A percentile compares a stretch with the other conserved stretches of the same genome.
Conservation (phyloP, 1,140 invertebrate genomes). For the Pseudomyrmex concolor region DNA sequence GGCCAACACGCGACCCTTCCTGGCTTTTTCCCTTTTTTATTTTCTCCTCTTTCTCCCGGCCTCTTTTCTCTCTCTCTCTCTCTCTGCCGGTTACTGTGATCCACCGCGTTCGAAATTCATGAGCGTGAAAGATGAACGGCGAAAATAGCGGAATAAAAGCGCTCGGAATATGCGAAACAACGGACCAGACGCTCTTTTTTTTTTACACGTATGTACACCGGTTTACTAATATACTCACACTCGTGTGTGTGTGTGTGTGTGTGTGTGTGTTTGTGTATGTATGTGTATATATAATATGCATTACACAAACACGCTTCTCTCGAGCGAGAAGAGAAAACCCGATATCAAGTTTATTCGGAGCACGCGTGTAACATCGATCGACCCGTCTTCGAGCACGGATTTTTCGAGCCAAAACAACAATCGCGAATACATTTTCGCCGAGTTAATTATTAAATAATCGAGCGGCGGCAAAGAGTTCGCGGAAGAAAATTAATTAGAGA, state of each 20-base stretch:
- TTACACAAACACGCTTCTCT: too few species aligned
- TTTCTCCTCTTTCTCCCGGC: slow-evolving; percentile 7
- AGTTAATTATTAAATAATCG: background rate
- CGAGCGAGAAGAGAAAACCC: background rate
- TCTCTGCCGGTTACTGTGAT: slow-evolving; percentile 43
- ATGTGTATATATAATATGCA: background rate
- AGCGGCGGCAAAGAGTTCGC: background rate
- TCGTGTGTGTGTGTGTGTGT: background rate
- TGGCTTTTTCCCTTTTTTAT: slow-evolving; percentile 39
- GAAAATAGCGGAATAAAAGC: slow-evolving; percentile 49
- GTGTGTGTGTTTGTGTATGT: background rate
- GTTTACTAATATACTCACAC: background rate
- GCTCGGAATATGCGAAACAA: slow-evolving; percentile 27
- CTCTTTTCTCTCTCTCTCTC: slow-evolving; percentile 31
- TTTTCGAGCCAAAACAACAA: too few species aligned
- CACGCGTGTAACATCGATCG: too few species aligned
- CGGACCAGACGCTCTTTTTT: background rate
- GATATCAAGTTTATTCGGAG: too few species aligned
- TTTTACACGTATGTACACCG: background rate
- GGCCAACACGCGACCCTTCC: slow-evolving; percentile 60
- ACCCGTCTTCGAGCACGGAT: too few species aligned
- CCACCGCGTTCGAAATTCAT: slow-evolving; percentile 50
- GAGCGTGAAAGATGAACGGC: slow-evolving; percentile 25
- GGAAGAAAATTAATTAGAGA: slow-evolving; percentile 21
- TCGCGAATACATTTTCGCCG: background rate